These are phyloP conservation scores for Ceratosolen solmsi DNA, from an alignment of 1,140 invertebrate species.

Conservation along the genomic window DNA sequence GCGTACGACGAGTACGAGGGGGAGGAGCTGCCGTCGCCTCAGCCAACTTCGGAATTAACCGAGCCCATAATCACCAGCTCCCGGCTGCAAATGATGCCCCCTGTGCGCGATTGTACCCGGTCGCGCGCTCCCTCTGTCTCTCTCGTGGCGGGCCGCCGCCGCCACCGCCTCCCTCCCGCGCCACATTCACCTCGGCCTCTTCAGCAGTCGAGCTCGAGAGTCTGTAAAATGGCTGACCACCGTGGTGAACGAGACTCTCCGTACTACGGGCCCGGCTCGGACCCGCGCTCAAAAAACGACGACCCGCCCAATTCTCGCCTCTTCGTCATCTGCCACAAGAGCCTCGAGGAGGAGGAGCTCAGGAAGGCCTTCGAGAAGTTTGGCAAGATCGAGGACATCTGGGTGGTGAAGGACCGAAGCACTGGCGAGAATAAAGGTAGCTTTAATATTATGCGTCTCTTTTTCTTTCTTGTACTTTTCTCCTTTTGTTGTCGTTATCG, in stretches of 20 bases:
- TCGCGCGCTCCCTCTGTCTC: not conserved
- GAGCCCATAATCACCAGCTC: too few species aligned
- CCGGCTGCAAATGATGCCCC: not conserved
- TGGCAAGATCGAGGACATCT: slow-evolving; percentile 90
- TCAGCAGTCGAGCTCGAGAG: slow-evolving; percentile 13
- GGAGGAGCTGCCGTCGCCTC: too few species aligned
- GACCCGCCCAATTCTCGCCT: slow-evolving; percentile 88
- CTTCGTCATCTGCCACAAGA: slow-evolving; percentile 91
- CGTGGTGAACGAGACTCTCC: slow-evolving; percentile 68
- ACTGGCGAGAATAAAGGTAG: slow-evolving; percentile 92
- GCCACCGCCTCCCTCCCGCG: not conserved
- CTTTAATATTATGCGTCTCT: too few species aligned
- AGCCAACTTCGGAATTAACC: too few species aligned
- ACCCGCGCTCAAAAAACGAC: slow-evolving; percentile 76
- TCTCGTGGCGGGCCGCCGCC: not conserved
- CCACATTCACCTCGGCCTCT: not conserved
- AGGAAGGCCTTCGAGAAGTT: slow-evolving; percentile 84
- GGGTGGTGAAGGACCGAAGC: slow-evolving; percentile 88
- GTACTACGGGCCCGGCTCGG: slow-evolving; percentile 63
- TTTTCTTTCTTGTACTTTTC: not conserved
- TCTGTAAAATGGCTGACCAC: slow-evolving; percentile 69
- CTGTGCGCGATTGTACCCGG: too few species aligned
- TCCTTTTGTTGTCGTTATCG: not conserved
- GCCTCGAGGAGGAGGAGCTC: slow-evolving; percentile 86
- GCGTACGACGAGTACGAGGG: too few species aligned